Percentiles rank a stretch among this genome's conserved stretches.
Conservation (phyloP, 1,140 invertebrate species). For the Sycophaga agraensis region DNA sequence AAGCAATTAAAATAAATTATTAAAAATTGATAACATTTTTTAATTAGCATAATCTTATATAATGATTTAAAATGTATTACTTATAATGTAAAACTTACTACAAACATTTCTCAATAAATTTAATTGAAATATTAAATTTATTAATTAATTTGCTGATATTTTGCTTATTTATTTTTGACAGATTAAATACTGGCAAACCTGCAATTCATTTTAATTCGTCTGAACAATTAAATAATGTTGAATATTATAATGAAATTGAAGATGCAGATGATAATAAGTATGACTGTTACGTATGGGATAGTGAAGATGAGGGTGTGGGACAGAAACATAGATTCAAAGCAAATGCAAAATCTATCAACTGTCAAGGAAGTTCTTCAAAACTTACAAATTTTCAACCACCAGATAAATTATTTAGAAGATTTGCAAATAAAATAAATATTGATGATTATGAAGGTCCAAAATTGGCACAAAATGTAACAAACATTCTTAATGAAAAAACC, state of each 20-base stretch:
- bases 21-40: no score
- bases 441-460: slow-evolving; percentile 75
- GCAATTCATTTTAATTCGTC: slow-evolving; percentile 38
- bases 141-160: background rate
- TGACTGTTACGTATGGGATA: slow-evolving; percentile 42
- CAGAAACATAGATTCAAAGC: slow-evolving; percentile 35
- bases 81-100: background rate
- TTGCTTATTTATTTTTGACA: slow-evolving; percentile 33
- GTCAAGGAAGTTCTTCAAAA: slow-evolving; percentile 66
- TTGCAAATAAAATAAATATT: slow-evolving; percentile 79
- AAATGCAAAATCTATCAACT: slow-evolving; percentile 44
- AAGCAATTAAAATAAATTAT: no score
- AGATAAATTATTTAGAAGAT: slow-evolving; percentile 72
- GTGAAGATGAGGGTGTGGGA: slow-evolving; percentile 40
- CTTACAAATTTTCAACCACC: slow-evolving; percentile 74
- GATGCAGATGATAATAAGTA: slow-evolving; percentile 41
- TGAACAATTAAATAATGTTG: slow-evolving; percentile 29
- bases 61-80: background rate
- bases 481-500: slow-evolving; percentile 68
- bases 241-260: slow-evolving; percentile 21
- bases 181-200: slow-evolving; percentile 42
- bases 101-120: no score
- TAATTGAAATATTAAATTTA: no score
- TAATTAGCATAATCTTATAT: slow-evolving; percentile 4
- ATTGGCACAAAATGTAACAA: slow-evolving; percentile 66